phyloP scores from a whole-genome alignment of 2,113 vertebrate genomes.

The Plestiodon gilberti region DNA sequence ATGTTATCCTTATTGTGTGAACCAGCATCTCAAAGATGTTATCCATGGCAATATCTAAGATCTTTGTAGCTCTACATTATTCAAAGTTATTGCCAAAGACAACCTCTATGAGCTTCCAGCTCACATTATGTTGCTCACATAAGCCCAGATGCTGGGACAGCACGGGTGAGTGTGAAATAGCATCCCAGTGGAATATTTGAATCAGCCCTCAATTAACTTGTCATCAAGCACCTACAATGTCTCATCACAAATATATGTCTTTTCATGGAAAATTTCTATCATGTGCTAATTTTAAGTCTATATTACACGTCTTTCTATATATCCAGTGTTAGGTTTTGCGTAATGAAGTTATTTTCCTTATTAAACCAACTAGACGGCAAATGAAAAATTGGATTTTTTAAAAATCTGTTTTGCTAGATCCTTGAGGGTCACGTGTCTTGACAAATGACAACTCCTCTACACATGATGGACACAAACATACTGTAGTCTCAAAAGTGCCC shows the following conservation, averaged over 20 bases:
- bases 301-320: not conserved
- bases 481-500: slow-evolving; percentile 57
- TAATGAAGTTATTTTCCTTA: slow-evolving; percentile 24
- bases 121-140: not conserved
- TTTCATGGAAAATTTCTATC: not conserved
- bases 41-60: not conserved
- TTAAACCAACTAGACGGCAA: slow-evolving; percentile 14
- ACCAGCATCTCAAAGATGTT: not conserved
- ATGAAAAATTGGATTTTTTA: slow-evolving; percentile 10
- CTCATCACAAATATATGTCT: not conserved
- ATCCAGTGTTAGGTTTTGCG: not conserved
- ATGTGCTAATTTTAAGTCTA: not conserved
- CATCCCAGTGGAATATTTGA: slow-evolving; percentile 5
- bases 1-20: not conserved
- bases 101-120: not conserved
- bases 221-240: not conserved
- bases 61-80: not conserved
- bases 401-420: slow-evolving; percentile 4
- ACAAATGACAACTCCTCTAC: slow-evolving; percentile 60
- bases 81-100: not conserved
- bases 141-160: not conserved
- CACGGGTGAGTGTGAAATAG: not conserved
- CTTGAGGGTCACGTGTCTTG: slow-evolving; percentile 47
- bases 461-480: slow-evolving; percentile 54
- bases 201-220: not conserved